Conservation (phyloP, 2,888 invertebrate species). For the Noctua janthina region DNA sequence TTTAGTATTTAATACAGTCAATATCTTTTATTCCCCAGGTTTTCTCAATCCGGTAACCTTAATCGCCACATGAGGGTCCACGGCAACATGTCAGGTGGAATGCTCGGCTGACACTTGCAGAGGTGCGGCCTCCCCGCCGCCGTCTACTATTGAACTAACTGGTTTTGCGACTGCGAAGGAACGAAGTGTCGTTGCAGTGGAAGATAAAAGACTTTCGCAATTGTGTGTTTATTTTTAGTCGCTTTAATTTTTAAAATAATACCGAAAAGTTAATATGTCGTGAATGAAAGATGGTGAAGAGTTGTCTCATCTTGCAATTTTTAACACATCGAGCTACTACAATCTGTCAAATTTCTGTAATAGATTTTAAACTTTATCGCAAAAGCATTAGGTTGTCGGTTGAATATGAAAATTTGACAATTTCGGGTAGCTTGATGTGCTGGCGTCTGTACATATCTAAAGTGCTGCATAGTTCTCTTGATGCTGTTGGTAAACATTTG, state of each 20-base stretch:
- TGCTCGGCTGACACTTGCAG: slow-evolving; percentile 91
- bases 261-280: not conserved
- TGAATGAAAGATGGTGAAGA: not conserved
- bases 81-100: slow-evolving; percentile 91
- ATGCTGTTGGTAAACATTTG: not conserved
- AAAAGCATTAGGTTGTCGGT: no score
- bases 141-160: slow-evolving; percentile 70
- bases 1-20: not conserved
- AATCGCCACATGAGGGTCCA: slow-evolving; percentile 99
- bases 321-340: not conserved
- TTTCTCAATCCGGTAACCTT: slow-evolving; percentile 99
- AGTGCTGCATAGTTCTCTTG: not conserved
- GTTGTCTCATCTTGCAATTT: not conserved
- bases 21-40: slow-evolving; percentile 87
- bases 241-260: not conserved
- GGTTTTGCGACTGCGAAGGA: not conserved
- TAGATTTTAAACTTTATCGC: no score
- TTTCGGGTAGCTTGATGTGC: no score
- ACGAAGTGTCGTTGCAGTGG: not conserved
- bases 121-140: slow-evolving; percentile 78
- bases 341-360: no score
- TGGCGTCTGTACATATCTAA: no score
- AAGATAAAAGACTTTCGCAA: slow-evolving; percentile 21
- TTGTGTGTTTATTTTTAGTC: slow-evolving; percentile 8
- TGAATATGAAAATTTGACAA: no score